Conservation (phyloP, 2,113 vertebrate species). For the Mesocricetus auratus region DNA sequence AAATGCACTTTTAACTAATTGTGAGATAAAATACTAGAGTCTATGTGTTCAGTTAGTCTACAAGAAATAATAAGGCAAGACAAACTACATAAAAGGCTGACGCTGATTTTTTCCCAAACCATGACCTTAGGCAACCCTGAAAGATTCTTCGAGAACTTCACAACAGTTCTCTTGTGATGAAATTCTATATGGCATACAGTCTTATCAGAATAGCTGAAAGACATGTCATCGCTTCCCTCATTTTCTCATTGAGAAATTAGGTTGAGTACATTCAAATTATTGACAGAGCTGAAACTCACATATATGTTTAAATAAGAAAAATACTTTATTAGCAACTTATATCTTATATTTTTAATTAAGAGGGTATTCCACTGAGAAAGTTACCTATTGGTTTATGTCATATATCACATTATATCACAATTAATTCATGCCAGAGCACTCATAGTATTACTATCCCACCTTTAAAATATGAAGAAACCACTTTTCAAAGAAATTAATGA, state of each 20-base stretch:
- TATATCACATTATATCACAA: not conserved
- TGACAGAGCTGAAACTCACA: constrained; percentile 7
- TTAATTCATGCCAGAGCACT: not conserved
- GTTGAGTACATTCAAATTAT: not conserved
- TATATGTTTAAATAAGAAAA: not conserved
- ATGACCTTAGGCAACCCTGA: not conserved
- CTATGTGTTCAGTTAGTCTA: not conserved
- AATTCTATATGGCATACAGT: not conserved
- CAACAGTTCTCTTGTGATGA: not conserved
- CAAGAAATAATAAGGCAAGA: not conserved
- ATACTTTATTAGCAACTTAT: not conserved
- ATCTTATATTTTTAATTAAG: not conserved
- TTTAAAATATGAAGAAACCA: constrained; percentile 11
- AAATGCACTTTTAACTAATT: not conserved
- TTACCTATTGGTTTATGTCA: not conserved
- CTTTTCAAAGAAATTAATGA: not conserved
- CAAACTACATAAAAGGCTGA: not conserved
- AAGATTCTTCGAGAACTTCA: not conserved
- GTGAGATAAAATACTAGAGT: not conserved
- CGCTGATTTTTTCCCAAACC: not conserved
- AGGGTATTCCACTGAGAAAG: not conserved
- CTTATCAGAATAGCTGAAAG: constrained; percentile 44
- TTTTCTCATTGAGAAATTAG: not conserved
- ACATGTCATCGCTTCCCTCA: not conserved
- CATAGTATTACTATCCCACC: not conserved